Evolutionary conservation across 2,888 invertebrate species (phyloP), one percentile per base, ranked within the genome.

Genomic region (Dicyrtomina minuta): DNA sequence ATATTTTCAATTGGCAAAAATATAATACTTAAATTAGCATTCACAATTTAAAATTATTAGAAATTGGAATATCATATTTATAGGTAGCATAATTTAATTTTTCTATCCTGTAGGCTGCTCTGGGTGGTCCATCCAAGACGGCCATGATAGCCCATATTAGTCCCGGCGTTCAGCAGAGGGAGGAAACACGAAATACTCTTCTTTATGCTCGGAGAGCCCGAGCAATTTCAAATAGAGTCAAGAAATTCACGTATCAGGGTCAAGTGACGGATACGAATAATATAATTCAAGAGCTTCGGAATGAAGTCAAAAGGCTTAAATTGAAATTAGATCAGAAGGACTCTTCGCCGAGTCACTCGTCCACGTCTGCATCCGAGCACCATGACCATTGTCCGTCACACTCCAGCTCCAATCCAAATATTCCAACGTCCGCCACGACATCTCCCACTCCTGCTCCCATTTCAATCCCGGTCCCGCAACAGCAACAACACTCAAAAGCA

Each of bases 121-220:
- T 93, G 43, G 90, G 91, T 77, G 94, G 96, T 6, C 93, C 95
- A 80, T 96, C 96, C 80, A 89, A 92, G 79, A 97, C 97, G 0
- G 94, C 96, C 15, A 97, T 97, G 96, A 92, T 97, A 70, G 96
- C 96, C 2, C 96, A 97, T 83, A 91, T 96, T 49, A 91, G 93
- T 1, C 93, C 96, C 0, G 90, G 91, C 43, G 86, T 87, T 17
- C 83, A 84, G 8, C 90, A 92, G 79, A 89, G 92, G 39, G 96
- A 97, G 80, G 96, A 97, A 82, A 92, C 93, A 2, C 88, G 94
- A 77, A 97, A 96, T 80, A 97, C 97, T 0, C 84, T 97, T 33
- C 89, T 93, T 58, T 97, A 97, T 82, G 96, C 96, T 0, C 93
- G 95, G 81, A 86, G 96, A 68, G 97, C 97, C 2, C 92, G 92